Evolutionary conservation across 2,797 vertebrate species (phyloP), one percentile per base, ranked within the genome.

Genomic region (Enteromius radiatus): DNA sequence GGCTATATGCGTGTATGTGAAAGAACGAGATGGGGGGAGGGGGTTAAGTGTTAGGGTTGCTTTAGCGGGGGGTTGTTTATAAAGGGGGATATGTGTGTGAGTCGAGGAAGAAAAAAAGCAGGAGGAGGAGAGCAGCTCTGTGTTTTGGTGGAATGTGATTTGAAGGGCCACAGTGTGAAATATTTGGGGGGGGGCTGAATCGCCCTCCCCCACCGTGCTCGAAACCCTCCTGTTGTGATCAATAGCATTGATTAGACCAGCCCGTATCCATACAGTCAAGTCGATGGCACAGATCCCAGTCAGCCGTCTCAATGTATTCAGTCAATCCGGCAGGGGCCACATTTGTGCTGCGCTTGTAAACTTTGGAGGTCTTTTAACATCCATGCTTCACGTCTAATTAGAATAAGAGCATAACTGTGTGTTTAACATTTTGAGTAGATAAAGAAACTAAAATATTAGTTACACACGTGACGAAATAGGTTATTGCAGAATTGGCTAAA

Each of bases 181-280:
- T 77, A 54, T 86, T 23, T 71, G 47, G 76, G n/a, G 47, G 76
- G n/a, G 54, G 84, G 68, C 70, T 73, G 63, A 85, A 78, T 74
- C 65, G 5, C 31, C 43, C 19, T 64, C 43, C 56, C 21, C 68
- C n/a, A 5, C 65, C n/a, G 7, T 33, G 83, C 73, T 75, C 59
- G 71, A 79, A 86, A 74, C 76, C 73, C 59, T 83, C 81, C 76
- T 31, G 26, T 5, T 14, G 59, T 78, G 76, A 78, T 89, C 88
- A 33, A 87, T 87, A 41, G 71, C 74, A 85, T 87, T 76, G 85
- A 89, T 84, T 78, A 67, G 79, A 73, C 84, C 63, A 47, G 80
- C 84, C 65, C 80, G 56, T 83, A 86, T 87, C 84, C n/a, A 69
- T 80, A 80, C 49, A 80, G 68, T 64, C 76, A 43, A 43, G 65